Conservation (phyloP, 2,888 invertebrate species). For the Scaptomyza cyrtandrae region DNA sequence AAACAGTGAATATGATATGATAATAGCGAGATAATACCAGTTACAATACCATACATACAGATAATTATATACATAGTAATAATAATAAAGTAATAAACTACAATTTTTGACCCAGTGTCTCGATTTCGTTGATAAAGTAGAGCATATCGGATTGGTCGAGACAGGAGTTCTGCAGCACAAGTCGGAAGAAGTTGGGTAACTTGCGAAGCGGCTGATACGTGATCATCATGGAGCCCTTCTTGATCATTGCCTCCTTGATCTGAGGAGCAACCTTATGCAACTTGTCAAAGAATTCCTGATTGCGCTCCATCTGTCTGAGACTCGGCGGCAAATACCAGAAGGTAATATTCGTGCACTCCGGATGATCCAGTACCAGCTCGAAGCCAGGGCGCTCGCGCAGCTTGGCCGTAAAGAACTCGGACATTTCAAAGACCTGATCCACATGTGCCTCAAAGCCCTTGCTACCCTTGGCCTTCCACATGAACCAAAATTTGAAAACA, state of each 20-base stretch:
- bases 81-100: constrained; percentile 80
- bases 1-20: constrained; percentile 26
- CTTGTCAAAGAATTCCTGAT: constrained; percentile 87
- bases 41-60: constrained; percentile 40
- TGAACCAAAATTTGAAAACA: constrained; percentile 98
- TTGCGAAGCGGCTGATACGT: constrained; percentile 96
- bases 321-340: constrained; percentile 98
- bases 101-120: constrained; percentile 91
- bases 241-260: constrained; percentile 98
- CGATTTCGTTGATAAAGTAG: constrained; percentile 94
- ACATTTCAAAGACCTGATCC: constrained; percentile 91
- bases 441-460: constrained; percentile 91
- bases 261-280: constrained; percentile 94
- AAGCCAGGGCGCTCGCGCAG: constrained; percentile 90
- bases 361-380: constrained; percentile 89
- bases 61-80: constrained; percentile 50
- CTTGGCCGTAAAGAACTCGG: constrained; percentile 89
- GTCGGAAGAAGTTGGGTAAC: constrained; percentile 96
- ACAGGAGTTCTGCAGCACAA: constrained; percentile 96
- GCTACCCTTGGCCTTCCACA: constrained; percentile 98
- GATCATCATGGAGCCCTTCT: constrained; percentile 97
- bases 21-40: constrained; percentile 41
- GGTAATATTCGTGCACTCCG: constrained; percentile 97
- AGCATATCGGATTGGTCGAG: constrained; percentile 93
- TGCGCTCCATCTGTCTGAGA: constrained; percentile 85